Base-by-base conservation (phyloP, 2,888 invertebrate species). In the Cinara cedri region DNA sequence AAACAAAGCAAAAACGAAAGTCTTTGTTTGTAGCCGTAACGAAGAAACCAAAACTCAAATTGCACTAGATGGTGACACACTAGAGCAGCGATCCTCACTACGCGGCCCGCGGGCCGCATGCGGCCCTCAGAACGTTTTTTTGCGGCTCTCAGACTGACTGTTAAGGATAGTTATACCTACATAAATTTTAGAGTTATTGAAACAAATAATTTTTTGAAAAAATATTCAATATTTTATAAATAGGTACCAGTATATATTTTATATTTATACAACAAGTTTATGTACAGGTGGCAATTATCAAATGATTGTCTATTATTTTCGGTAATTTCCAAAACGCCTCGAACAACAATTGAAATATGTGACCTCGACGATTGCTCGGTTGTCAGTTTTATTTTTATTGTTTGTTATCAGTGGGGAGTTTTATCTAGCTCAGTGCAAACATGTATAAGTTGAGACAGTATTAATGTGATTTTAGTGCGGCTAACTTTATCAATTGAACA, bases 301-400 rank as follows among this genome's bases (percentile, higher is more conserved):
- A 65, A 65, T 65, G 65, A 65, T 65, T 65, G 65, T 65, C 44
- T 46, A 46, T 65, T 65, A 46, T 65, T 65, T 46, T 46, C 46
- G 65, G 65, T 65, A 21, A 65, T 65, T 63, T 65, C 65, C 65
- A 46, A 46, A 65, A 65, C 46, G 65, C 65, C 65, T 65, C 65
- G 65, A 65, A 65, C 65, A 46, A 65, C 65, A 65, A 65, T 46
- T 65, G 44, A 65, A 65, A 65, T 65, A 65, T 65, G 44, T 19
- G 65, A 65, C 42, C 46, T 65, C 46, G 65, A 46, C 21, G 65
- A 65, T 65, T 63, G 44, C 65, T 65, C 65, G 46, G 65, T 46
- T 46, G 46, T 65, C 46, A 65, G 65, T 65, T 24, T 65, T 65
- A 65, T 65, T 46, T 65, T 65, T 46, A 65, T 46, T 65, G 65